phyloP scores from a whole-genome alignment of 2,113 vertebrate genomes.

The Lycaon pictus region DNA sequence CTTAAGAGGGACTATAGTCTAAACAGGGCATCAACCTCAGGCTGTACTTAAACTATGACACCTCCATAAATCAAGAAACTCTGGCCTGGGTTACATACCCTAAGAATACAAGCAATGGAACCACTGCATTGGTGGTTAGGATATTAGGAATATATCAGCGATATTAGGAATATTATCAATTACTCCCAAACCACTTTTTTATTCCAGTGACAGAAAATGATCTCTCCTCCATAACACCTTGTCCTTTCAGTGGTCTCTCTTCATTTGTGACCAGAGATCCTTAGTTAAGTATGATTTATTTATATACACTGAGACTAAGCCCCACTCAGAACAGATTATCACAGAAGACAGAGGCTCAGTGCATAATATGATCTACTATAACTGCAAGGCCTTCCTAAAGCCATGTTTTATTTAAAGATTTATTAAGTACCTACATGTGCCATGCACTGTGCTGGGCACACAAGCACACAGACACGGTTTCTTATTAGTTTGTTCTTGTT shows the following conservation, averaged over 20 bases:
- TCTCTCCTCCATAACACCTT: not conserved
- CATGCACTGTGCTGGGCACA: not conserved
- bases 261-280: not conserved
- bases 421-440: not conserved
- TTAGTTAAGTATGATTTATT: not conserved
- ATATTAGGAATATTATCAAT: not conserved
- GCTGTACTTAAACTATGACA: not conserved
- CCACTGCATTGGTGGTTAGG: not conserved
- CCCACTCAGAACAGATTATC: not conserved
- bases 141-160: not conserved
- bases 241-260: not conserved
- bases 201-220: not conserved
- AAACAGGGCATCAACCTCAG: not conserved
- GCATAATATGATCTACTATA: not conserved
- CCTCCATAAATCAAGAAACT: not conserved
- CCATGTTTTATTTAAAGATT: slow-evolving; percentile 2
- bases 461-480: not conserved
- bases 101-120: not conserved
- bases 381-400: not conserved
- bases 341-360: not conserved
- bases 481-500: not conserved
- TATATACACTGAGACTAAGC: not conserved
- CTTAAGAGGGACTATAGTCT: not conserved
- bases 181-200: not conserved
- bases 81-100: not conserved